These are phyloP conservation scores for Cerceris rybyensis DNA, from an alignment of 2,888 invertebrate genomes.

Conservation along the genomic window DNA sequence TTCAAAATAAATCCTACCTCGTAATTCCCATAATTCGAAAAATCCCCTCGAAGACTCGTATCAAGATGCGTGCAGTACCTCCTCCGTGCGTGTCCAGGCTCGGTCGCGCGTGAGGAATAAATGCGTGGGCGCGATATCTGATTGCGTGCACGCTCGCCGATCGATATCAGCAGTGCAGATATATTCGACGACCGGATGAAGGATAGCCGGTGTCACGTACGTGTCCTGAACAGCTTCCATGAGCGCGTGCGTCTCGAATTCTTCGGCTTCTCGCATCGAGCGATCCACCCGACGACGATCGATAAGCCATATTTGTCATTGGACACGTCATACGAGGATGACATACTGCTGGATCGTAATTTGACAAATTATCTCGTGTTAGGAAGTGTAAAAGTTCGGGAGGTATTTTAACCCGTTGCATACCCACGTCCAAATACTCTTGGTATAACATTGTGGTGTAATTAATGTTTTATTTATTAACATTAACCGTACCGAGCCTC, in stretches of 20 bases:
- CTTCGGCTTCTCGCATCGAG: conserved; percentile 11
- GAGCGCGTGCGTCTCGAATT: conserved; percentile 38
- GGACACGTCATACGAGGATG: conserved; percentile 15
- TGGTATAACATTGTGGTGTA: too few relatives aligned
- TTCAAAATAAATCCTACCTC: too few relatives aligned
- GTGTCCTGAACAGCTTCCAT: conserved; percentile 44
- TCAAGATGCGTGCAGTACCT: conserved; percentile 3
- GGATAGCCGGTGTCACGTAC: conserved; percentile 48
- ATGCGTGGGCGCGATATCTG: conserved; percentile 57
- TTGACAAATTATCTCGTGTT: conserved; percentile 47
- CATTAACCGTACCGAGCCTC: not conserved
- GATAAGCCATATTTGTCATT: conserved; percentile 41
- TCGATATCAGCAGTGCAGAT: conserved; percentile 56
- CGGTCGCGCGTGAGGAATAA: conserved; percentile 8
- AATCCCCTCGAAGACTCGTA: not conserved
- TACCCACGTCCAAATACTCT: too few relatives aligned
- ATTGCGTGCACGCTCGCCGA: conserved; percentile 51
- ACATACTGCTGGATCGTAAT: conserved; percentile 35
- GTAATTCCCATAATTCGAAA: conserved; percentile 16
- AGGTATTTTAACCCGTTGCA: not conserved
- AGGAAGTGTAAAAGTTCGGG: not conserved
- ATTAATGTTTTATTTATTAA: not conserved
- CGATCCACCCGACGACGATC: conserved; percentile 24
- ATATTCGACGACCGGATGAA: conserved; percentile 56
- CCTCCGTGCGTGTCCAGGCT: conserved; percentile 4